Evolutionary conservation across 2,888 invertebrate species (phyloP), one percentile per base, ranked within the genome.

Genomic region (Cylindroiulus punctatus): DNA sequence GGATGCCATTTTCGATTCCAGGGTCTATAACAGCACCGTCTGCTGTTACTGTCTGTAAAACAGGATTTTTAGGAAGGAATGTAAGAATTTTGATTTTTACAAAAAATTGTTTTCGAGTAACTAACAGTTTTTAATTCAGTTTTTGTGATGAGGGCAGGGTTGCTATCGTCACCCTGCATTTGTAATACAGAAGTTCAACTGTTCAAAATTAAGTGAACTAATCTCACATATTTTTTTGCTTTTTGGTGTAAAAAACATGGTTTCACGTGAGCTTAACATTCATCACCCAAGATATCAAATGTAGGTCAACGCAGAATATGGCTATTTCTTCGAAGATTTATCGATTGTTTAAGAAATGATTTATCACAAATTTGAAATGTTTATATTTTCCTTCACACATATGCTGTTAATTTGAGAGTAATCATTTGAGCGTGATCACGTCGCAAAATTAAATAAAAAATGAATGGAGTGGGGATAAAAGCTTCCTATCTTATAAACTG

Each of bases 401-500:
- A 65, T 10, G 65, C 65, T 10, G 65, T 65, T 65, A 12, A 26
- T 22, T 65, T 26, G 26, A 26, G 22, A 5, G n/a, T 10, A 65
- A 26, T 65, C 65, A 36, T n/a, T n/a, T n/a, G n/a, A n/a, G n/a
- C 36, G 36, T n/a, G n/a, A n/a, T n/a, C n/a, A 65, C n/a, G 65
- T n/a, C n/a, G 65, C 3, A 26, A 65, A 65, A 65, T 65, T 8
- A 65, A 65, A 65, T 26, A 26, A 65, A 65, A 65, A 65, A 22
- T 26, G 65, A 65, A 65, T 65, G n/a, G 26, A 65, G 65, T 65
- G 65, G 26, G 65, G 65, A 65, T 65, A 65, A 65, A 65, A 65
- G 65, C 65, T 65, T 65, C 65, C 65, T 65, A 65, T 65, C 65
- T 65, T 10, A 26, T 3, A 26, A 65, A 65, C 10, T 26, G 65